Conservation (phyloP, 2,888 invertebrate species). For the Synanthedon formicaeformis region DNA sequence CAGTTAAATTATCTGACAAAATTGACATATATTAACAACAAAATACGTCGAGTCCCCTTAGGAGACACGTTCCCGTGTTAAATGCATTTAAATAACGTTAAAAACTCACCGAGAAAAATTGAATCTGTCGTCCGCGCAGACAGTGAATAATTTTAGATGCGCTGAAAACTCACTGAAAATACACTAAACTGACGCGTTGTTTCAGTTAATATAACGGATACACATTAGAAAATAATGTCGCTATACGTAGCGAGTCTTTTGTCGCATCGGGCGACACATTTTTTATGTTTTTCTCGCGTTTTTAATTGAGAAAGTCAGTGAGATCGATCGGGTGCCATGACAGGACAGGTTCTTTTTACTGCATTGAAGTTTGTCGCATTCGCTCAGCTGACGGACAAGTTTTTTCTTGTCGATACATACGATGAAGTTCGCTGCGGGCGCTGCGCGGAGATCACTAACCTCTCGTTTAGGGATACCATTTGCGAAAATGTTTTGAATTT, state of each 20-base stretch:
- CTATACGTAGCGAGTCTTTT: constrained; percentile 22
- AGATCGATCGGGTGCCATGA: constrained; percentile 67
- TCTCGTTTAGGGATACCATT: constrained; percentile 7
- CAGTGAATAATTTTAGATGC: constrained; percentile 63
- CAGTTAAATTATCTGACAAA: constrained; percentile 22
- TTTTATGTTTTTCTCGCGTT: constrained; percentile 51
- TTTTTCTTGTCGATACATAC: constrained; percentile 39
- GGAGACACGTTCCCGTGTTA: constrained; percentile 15
- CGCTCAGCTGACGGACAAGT: constrained; percentile 62
- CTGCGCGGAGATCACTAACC: constrained; percentile 39
- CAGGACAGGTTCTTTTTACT: constrained; percentile 44
- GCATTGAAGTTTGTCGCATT: constrained; percentile 42
- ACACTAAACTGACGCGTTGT: constrained; percentile 40
- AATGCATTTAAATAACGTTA: constrained; percentile 23
- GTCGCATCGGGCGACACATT: constrained; percentile 48
- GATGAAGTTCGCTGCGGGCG: constrained; percentile 35
- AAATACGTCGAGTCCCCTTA: constrained; percentile 14
- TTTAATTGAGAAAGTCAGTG: constrained; percentile 31
- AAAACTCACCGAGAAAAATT: constrained; percentile 57
- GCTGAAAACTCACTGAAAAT: constrained; percentile 55
- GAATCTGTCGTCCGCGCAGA: constrained; percentile 44
- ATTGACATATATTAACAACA: constrained; percentile 15
- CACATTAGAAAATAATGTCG: constrained; percentile 22
- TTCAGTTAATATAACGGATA: constrained; percentile 37
- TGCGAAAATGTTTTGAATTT: neutral